These are phyloP conservation scores for Hyalella azteca DNA, from an alignment of 2,888 invertebrate genomes.

Conservation along the genomic window DNA sequence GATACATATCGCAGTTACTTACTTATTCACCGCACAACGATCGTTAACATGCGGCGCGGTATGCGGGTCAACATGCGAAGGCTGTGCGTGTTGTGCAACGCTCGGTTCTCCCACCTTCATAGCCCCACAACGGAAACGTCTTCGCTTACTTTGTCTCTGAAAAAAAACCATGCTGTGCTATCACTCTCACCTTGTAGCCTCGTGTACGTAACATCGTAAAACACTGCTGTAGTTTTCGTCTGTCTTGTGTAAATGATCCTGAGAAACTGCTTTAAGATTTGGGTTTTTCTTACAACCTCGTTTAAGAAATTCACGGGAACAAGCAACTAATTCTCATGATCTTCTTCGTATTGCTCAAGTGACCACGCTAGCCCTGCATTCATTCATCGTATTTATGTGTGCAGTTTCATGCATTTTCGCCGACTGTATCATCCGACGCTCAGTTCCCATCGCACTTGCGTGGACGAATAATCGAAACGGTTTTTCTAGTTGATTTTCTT, in stretches of 20 bases:
- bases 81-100: not conserved
- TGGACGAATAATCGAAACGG: too few species aligned
- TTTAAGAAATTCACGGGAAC: not conserved
- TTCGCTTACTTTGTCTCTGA: not conserved
- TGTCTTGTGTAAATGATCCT: too few species aligned
- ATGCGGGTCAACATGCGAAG: not conserved
- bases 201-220: too few species aligned
- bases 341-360: not conserved
- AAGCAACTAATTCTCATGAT: not conserved
- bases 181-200: not conserved
- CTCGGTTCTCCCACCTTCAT: not conserved
- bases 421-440: too few species aligned
- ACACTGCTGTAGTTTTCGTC: too few species aligned
- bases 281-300: not conserved
- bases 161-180: not conserved
- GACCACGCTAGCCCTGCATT: not conserved
- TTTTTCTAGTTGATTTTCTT: too few species aligned
- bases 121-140: slow-evolving; percentile 4
- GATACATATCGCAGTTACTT: not conserved
- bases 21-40: not conserved
- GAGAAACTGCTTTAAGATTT: not conserved
- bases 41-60: not conserved
- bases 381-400: too few species aligned
- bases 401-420: too few species aligned
- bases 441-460: too few species aligned